Evolutionary conservation across 2,797 vertebrate species (phyloP).

Genomic region (Silurus aristotelis): DNA sequence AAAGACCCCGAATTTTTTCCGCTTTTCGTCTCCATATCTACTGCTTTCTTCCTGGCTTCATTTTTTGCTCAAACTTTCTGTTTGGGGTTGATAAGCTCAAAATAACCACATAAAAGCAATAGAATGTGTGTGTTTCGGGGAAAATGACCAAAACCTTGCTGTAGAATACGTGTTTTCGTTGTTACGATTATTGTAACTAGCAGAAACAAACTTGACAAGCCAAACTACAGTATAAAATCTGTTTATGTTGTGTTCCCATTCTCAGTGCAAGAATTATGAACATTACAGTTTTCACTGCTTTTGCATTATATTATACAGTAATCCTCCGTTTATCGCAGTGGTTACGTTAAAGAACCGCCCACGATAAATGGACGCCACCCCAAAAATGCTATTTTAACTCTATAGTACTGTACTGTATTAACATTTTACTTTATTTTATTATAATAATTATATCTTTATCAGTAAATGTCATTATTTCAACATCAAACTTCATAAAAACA

Average conservation of each 20-base stretch:
- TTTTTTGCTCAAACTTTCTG: neutral
- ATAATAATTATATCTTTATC: no score
- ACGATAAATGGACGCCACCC: no score
- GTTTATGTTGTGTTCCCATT: neutral
- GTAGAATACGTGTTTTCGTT: no score
- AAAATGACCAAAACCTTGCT: no score
- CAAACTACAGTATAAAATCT: neutral
- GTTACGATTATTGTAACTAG: neutral
- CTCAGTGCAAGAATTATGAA: neutral
- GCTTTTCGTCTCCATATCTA: neutral
- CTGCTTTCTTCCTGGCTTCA: neutral
- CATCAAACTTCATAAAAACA: no score
- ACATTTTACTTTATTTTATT: no score
- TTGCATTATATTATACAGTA: neutral
- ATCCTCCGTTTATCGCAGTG: no score
- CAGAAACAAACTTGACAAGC: neutral
- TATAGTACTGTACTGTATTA: no score
- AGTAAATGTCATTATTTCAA: no score
- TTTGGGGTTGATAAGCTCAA: neutral
- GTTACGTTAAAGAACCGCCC: no score
- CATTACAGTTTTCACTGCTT: neutral
- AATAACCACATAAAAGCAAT: neutral
- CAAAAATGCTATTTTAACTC: no score
- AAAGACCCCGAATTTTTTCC: conserved; percentile 19
- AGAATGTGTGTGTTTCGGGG: no score